Percentiles rank a stretch among this genome's conserved stretches.
These are phyloP conservation scores for Matsumurasca onukii DNA, from an alignment of 1,140 invertebrate species.

Conservation along the genomic window DNA sequence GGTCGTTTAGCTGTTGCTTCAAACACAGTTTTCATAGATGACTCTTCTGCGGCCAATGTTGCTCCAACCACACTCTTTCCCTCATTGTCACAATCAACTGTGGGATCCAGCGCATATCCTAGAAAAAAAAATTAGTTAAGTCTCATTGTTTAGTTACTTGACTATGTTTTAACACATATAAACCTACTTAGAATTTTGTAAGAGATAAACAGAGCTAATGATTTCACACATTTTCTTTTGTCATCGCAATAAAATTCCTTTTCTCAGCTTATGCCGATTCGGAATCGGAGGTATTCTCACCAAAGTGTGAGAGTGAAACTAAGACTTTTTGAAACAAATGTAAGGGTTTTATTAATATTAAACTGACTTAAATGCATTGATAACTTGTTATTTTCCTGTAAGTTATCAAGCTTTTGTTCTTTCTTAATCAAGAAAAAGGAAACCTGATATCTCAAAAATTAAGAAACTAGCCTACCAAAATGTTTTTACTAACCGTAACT, in stretches of 20 bases:
- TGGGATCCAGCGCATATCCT: slow-evolving; percentile 95
- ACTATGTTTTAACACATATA: background rate
- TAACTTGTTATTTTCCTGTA: no score
- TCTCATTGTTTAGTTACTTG: background rate
- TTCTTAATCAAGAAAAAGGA: no score
- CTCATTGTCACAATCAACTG: slow-evolving; percentile 68
- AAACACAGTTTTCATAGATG: slow-evolving; percentile 83
- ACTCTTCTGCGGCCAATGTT: slow-evolving; percentile 58
- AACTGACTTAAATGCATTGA: no score
- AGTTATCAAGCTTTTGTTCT: no score
- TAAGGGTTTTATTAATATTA: no score
- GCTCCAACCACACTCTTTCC: slow-evolving; percentile 67
- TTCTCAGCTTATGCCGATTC: no score
- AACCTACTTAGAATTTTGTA: background rate
- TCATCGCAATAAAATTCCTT: no score
- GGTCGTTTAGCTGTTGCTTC: slow-evolving; percentile 72
- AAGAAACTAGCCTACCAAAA: no score
- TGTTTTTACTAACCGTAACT: slow-evolving; percentile 81
- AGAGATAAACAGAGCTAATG: background rate
- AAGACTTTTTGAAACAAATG: no score
- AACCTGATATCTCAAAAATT: no score
- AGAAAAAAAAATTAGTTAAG: slow-evolving; percentile 36
- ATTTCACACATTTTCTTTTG: background rate
- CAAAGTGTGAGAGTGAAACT: no score
- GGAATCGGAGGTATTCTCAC: no score